Evolutionary conservation across 2,797 vertebrate species (phyloP).

Genomic region (Enteromius mattozi): DNA sequence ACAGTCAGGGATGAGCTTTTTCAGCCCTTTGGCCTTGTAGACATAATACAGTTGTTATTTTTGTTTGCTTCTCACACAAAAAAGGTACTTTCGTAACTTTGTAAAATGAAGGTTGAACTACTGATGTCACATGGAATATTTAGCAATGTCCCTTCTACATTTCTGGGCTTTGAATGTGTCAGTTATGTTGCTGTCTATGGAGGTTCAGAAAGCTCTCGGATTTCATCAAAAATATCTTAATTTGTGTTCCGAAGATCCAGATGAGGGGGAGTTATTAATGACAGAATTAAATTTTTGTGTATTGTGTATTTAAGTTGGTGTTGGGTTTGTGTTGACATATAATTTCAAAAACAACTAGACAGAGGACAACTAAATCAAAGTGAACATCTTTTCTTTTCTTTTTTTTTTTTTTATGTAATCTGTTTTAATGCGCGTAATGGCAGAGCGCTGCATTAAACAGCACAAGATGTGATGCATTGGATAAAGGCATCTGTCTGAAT

Average conservation of each 20-base stretch:
- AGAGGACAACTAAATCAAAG: neutral
- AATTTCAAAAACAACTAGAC: neutral
- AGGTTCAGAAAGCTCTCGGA: neutral
- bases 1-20: constrained; percentile 28
- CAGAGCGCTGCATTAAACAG: neutral
- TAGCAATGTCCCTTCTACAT: neutral
- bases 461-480: neutral
- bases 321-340: neutral
- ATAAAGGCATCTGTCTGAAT: neutral
- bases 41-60: neutral
- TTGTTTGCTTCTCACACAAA: neutral
- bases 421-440: neutral
- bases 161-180: neutral
- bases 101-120: neutral
- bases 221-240: neutral
- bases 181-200: neutral
- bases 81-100: neutral
- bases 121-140: neutral
- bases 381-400: neutral
- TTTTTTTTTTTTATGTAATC: neutral
- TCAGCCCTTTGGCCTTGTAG: constrained; percentile 30
- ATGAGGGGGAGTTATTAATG: neutral
- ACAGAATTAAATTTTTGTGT: neutral
- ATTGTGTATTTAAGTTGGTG: neutral
- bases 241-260: neutral